Evolutionary conservation across 2,797 vertebrate species (phyloP), one percentile per base, ranked within the genome.

Genomic region (Echiichthys vipera): DNA sequence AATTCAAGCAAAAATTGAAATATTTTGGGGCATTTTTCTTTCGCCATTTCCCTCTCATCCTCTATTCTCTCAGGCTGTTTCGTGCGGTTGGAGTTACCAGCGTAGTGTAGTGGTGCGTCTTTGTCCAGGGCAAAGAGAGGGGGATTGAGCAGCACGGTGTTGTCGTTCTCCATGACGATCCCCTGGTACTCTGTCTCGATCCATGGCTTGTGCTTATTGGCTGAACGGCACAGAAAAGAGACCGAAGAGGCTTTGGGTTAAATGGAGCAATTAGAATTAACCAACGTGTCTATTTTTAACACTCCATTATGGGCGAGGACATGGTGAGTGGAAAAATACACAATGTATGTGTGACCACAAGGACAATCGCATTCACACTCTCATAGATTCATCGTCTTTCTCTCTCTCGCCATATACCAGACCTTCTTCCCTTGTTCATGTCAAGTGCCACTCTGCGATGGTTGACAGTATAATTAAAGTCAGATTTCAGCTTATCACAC

Each of bases 161-260:
- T 98, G 94, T 99, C 98, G 0, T 99, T 99, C 95, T 99, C 98
- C 98, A 99, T 99, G 80, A 99, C 94, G n/a, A 99, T 99, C 86
- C 98, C 98, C 91, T 99, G 98, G 88, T 99, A 99, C 86, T 99
- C 97, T 0, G 98, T 97, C 91, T 99, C 98, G 56, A 99, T 99
- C 98, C 98, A 99, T 88, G 98, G 98, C 90, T 99, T 99, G 94
- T 99, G 98, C 92, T 99, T 99, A 95, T 99, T 99, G 89, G 97
- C 98, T 99, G 93, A 83, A 75, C 36, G 51, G 75, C 77, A 80
- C 70, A 87, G 77, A 77, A 72, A 87, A 62, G 65, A 80, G 69
- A 85, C 63, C 78, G 12, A 65, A 78, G 66, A 87, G 82, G 84
- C 67, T 85, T 83, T 84, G 86, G 89, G 91, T 94, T 89, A 92